Conservation (phyloP, 2,797 vertebrate species). For the Alauda arvensis region DNA sequence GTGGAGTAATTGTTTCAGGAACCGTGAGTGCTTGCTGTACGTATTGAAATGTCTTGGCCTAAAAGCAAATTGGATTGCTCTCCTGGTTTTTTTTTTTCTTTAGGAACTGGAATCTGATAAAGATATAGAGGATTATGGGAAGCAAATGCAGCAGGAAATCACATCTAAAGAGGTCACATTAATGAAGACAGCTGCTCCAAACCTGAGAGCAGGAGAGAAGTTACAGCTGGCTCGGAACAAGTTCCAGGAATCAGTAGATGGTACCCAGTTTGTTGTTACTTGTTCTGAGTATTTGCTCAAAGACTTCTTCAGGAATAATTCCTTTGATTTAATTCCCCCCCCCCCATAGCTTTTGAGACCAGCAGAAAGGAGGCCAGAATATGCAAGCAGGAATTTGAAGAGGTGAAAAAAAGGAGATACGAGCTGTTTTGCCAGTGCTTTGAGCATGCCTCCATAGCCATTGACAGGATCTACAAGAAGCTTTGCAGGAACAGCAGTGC, state of each 20-base stretch:
- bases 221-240: conserved; percentile 78
- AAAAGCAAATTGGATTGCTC: background rate
- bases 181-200: conserved; percentile 79
- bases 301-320: background rate
- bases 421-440: conserved; percentile 86
- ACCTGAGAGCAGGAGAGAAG: conserved; percentile 86
- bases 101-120: conserved; percentile 73
- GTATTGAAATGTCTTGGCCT: background rate
- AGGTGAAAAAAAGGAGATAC: conserved; percentile 82
- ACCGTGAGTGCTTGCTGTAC: background rate
- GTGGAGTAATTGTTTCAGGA: background rate
- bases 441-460: conserved; percentile 83
- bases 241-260: conserved; percentile 79
- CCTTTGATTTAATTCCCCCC: background rate
- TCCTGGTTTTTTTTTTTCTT: background rate
- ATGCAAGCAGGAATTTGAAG: conserved; percentile 83
- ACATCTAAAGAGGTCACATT: conserved; percentile 71
- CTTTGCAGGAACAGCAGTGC: conserved; percentile 89
- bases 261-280: background rate
- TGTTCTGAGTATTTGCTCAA: background rate
- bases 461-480: conserved; percentile 92
- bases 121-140: conserved; percentile 72
- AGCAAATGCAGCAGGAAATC: conserved; percentile 72
- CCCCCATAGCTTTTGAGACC: conserved; percentile 81
- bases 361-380: conserved; percentile 79